Conservation (phyloP, 2,797 vertebrate species). For the Nannoperca australis region DNA sequence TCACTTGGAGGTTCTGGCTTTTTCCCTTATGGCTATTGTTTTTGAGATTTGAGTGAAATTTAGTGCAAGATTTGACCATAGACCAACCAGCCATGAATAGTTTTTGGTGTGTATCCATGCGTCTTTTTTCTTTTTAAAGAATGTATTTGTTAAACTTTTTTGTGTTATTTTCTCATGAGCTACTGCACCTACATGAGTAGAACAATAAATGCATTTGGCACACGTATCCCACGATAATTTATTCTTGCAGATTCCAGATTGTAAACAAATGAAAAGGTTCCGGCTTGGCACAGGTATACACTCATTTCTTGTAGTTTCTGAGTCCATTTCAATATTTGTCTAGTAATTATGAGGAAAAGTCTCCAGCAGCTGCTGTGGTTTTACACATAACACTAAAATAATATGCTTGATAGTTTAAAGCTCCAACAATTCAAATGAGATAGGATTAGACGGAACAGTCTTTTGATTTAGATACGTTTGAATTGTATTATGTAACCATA, state of each 20-base stretch:
- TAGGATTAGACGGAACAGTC: slow-evolving; percentile 43
- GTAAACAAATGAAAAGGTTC: slow-evolving; percentile 16
- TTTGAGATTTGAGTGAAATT: neutral
- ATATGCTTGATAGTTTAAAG: slow-evolving; percentile 31
- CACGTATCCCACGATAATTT: neutral
- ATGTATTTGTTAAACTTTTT: neutral
- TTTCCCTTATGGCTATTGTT: neutral
- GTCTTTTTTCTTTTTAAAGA: neutral
- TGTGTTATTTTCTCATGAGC: slow-evolving; percentile 10
- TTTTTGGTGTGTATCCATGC: neutral
- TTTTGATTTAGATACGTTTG: slow-evolving; percentile 51
- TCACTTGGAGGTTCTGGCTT: neutral
- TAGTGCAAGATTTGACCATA: neutral
- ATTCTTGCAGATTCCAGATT: slow-evolving; percentile 27
- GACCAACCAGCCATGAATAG: neutral
- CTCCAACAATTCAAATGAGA: slow-evolving; percentile 44
- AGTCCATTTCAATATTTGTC: slow-evolving; percentile 57
- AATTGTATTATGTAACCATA: slow-evolving; percentile 47
- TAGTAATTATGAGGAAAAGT: slow-evolving; percentile 48
- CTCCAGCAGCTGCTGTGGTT: slow-evolving; percentile 46
- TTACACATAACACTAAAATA: slow-evolving; percentile 41
- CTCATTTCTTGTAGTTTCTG: slow-evolving; percentile 14
- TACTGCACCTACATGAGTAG: slow-evolving; percentile 8
- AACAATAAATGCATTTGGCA: slow-evolving; percentile 15
- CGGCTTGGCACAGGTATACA: slow-evolving; percentile 25